These are phyloP conservation scores for Euura saliciscinereae DNA, from an alignment of 1,140 invertebrate species.

Conservation along the genomic window DNA sequence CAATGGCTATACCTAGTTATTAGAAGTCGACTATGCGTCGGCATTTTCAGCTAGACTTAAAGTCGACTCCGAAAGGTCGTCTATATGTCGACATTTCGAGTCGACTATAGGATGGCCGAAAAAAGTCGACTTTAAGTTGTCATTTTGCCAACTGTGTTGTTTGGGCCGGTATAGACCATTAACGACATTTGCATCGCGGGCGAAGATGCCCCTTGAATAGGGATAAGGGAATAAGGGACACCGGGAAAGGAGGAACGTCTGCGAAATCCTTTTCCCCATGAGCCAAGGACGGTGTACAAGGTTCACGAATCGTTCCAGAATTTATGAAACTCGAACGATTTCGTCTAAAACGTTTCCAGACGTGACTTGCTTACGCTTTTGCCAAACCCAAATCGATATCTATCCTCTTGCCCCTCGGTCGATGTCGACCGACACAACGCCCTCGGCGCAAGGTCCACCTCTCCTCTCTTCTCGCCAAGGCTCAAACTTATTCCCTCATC, in stretches of 20 bases:
- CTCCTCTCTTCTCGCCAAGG: slow-evolving; percentile 15
- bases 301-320: slow-evolving; percentile 16
- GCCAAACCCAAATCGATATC: slow-evolving; percentile 16
- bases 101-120: too few relatives aligned
- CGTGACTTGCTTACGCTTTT: slow-evolving; percentile 28
- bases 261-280: neutral
- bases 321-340: slow-evolving; percentile 36
- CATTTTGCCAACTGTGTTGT: too few relatives aligned
- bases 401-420: neutral
- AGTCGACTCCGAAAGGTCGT: too few relatives aligned
- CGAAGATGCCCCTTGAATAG: neutral
- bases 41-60: too few relatives aligned
- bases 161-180: neutral
- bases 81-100: too few relatives aligned
- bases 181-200: neutral
- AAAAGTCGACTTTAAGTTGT: too few relatives aligned
- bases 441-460: neutral
- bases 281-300: neutral
- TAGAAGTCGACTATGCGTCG: too few relatives aligned
- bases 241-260: neutral
- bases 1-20: too few relatives aligned
- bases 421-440: neutral
- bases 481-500: too few relatives aligned
- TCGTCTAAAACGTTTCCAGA: slow-evolving; percentile 31
- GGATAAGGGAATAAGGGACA: neutral